Base-by-base conservation (phyloP, 2,888 invertebrate genomes). In the Drosophila hamatofila region DNA sequence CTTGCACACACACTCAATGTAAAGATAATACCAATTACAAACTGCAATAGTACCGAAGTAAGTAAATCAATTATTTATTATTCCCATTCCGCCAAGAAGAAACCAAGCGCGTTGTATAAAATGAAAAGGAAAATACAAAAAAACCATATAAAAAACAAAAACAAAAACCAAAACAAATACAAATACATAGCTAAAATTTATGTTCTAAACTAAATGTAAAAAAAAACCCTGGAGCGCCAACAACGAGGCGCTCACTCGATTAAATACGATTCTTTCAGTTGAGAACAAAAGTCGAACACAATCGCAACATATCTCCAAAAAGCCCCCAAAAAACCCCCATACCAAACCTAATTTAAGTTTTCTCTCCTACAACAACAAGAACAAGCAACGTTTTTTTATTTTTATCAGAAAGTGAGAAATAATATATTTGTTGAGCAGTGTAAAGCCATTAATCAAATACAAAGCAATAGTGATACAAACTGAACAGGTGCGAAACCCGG, bases 21-120 rank as follows among this genome's bases (percentile, higher is more conserved):
- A 61, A 52, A 25, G 37, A 62, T 46, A 51, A 72, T 41, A 49
- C 35, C 42, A 65, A 62, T 62, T 35, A 52, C 52, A 63, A 68
- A 61, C 68, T 64, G 88, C 86, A 86, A 86, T 86, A 86, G 88
- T 82, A 84, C 77, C 88, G 51, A 79, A 64, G 80, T 86, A 86
- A 88, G 86, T 88, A 88, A 86, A 83, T 83, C 76, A 86, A 88
- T 83, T 88, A 78, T 83, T 88, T 87, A 78, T 78, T 57, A 80
- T 70, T 68, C 68, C 69, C 59, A 70, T 72, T 73, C 69, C 71
- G 69, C 68, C 64, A 64, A 70, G 51, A 64, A 70, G 51, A 59
- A 35, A 55, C 48, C 35, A 44, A 74, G 61, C 69, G 69, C 62
- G 61, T 72, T 75, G 76, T 78, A 74, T 66, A 71, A 78, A 71